A percentile compares a stretch with the other conserved stretches of the same genome.
These are phyloP conservation scores for Anoplolepis gracilipes DNA, from an alignment of 1,140 invertebrate genomes.

Conservation along the genomic window DNA sequence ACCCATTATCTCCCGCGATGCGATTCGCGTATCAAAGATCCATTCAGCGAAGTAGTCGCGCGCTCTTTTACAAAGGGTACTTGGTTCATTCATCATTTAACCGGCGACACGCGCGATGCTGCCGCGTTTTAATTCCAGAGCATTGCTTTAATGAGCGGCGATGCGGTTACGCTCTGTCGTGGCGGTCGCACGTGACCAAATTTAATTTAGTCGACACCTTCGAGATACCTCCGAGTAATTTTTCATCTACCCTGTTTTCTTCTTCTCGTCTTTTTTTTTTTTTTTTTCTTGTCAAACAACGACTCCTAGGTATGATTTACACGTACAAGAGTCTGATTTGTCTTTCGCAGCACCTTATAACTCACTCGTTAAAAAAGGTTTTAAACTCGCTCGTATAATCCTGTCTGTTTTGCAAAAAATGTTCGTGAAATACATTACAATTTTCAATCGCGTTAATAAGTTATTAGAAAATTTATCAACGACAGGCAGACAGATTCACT, in stretches of 20 bases:
- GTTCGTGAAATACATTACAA: neutral
- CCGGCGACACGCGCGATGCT: constrained; percentile 22
- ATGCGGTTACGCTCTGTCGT: neutral
- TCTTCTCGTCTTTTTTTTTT: too few species aligned
- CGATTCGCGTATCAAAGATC: constrained; percentile 30
- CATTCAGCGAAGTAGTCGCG: constrained; percentile 29
- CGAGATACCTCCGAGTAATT: constrained; percentile 42
- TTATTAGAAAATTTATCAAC: neutral
- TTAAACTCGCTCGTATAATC: neutral
- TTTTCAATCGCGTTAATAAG: neutral
- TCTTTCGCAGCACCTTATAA: neutral
- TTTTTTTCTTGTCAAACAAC: neutral
- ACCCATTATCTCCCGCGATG: too few species aligned
- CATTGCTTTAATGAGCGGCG: constrained; percentile 42
- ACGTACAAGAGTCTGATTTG: neutral
- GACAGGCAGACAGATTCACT: neutral
- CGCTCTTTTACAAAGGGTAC: constrained; percentile 22
- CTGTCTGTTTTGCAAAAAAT: neutral
- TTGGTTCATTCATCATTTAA: constrained; percentile 61
- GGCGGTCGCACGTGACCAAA: constrained; percentile 61
- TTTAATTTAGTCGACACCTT: constrained; percentile 63
- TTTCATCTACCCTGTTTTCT: neutral
- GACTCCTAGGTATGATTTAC: neutral
- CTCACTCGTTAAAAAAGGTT: neutral
- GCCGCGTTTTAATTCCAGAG: constrained; percentile 60